phyloP scores from a whole-genome alignment of 2,888 invertebrate species.

The Dexiosoma caninum region DNA sequence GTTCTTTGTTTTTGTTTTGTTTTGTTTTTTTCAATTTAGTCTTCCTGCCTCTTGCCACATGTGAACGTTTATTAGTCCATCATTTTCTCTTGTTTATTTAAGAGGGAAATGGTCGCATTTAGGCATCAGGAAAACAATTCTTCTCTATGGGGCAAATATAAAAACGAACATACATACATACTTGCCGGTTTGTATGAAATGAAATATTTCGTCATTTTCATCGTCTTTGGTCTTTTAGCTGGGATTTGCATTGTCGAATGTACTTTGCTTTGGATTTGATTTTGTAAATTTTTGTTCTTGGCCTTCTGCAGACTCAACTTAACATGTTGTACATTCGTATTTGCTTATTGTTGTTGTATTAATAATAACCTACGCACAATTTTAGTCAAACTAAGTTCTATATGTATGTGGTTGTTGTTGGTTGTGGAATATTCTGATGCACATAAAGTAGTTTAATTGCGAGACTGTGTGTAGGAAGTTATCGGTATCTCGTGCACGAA shows the following conservation, averaged over 20 bases:
- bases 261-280: neutral
- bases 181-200: constrained; percentile 28
- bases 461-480: constrained; percentile 48
- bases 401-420: neutral
- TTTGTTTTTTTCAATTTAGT: constrained; percentile 30
- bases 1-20: neutral
- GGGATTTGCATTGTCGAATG: constrained; percentile 36
- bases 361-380: constrained; percentile 61
- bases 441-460: constrained; percentile 12
- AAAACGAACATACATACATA: no score
- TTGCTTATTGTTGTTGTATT: constrained; percentile 23
- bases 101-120: constrained; percentile 75
- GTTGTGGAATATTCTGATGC: neutral
- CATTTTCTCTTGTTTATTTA: constrained; percentile 63
- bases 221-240: neutral
- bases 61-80: neutral
- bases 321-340: constrained; percentile 38
- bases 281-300: constrained; percentile 20
- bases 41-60: constrained; percentile 57
- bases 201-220: constrained; percentile 29
- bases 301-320: constrained; percentile 11
- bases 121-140: constrained; percentile 53
- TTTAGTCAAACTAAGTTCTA: constrained; percentile 28
- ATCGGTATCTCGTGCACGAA: neutral
- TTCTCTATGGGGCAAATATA: constrained; percentile 48